A percentile compares a stretch with the other conserved stretches of the same genome.
Conservation (phyloP, 64 coral and sea anemone species). For the Cladopsammia gracilis region DNA sequence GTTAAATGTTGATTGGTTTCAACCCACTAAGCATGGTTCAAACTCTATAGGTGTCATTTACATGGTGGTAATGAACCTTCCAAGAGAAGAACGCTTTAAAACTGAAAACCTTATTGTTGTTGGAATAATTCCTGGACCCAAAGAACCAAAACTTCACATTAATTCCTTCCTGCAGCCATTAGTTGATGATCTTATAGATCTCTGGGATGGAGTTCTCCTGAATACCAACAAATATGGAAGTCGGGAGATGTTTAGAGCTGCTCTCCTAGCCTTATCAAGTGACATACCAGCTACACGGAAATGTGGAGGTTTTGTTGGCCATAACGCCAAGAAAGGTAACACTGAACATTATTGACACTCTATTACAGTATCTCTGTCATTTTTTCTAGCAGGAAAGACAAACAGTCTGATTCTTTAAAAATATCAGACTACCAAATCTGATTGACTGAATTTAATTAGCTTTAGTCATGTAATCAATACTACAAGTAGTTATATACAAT, state of each 20-base stretch:
- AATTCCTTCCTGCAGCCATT: constrained; percentile 72
- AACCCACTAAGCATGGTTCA: constrained; percentile 23
- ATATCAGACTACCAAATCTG: no score
- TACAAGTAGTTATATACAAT: no score
- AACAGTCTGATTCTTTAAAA: no score
- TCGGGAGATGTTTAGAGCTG: constrained; percentile 51
- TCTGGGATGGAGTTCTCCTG: constrained; percentile 56
- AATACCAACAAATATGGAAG: not conserved
- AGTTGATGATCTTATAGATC: constrained; percentile 56
- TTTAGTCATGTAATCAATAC: no score
- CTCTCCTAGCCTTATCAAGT: constrained; percentile 66
- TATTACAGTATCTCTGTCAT: no score
- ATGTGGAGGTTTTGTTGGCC: constrained; percentile 82
- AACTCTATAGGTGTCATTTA: constrained; percentile 74
- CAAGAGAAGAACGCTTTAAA: constrained; percentile 71
- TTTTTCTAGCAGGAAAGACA: no score
- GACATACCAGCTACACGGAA: constrained; percentile 75
- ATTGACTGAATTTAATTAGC: no score
- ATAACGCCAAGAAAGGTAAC: constrained; percentile 61
- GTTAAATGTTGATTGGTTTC: constrained; percentile 74
- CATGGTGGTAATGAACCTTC: constrained; percentile 76
- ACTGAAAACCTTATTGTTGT: constrained; percentile 53
- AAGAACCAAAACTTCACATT: constrained; percentile 51
- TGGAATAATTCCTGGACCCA: constrained; percentile 79
- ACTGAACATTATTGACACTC: no score